Evolutionary conservation across 2,113 vertebrate genomes (phyloP).

Genomic region (Daboia siamensis): DNA sequence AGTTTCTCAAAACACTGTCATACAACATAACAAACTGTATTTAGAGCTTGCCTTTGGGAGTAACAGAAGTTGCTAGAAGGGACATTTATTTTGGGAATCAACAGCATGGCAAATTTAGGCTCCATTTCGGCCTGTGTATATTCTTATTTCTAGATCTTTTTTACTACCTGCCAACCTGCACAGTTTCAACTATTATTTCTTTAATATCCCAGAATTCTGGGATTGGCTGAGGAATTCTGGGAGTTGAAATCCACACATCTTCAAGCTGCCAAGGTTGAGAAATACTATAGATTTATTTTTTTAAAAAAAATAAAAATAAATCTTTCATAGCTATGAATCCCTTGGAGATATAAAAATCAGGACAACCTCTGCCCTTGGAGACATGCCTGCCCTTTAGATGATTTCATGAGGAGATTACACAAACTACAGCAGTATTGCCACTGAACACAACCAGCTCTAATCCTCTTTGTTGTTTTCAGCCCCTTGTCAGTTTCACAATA

Average conservation of each 20-base stretch:
- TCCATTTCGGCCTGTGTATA: neutral
- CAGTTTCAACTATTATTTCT: neutral
- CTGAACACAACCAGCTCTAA: neutral
- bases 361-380: neutral
- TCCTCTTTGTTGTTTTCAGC: neutral
- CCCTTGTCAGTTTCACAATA: neutral
- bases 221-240: no score
- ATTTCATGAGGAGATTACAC: neutral
- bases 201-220: neutral
- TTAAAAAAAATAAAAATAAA: neutral
- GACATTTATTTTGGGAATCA: neutral
- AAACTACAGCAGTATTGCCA: neutral
- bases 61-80: neutral
- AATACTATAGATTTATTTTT: neutral
- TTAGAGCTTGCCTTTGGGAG: neutral
- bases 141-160: neutral
- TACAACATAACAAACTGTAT: neutral
- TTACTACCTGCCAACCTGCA: neutral
- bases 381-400: neutral
- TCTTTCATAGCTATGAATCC: neutral
- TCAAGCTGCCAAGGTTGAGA: no score
- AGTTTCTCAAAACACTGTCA: neutral
- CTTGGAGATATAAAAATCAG: neutral
- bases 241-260: no score
- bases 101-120: neutral